phyloP scores from a whole-genome alignment of 64 coral and sea anemone species.

The Trachythela sp. region DNA sequence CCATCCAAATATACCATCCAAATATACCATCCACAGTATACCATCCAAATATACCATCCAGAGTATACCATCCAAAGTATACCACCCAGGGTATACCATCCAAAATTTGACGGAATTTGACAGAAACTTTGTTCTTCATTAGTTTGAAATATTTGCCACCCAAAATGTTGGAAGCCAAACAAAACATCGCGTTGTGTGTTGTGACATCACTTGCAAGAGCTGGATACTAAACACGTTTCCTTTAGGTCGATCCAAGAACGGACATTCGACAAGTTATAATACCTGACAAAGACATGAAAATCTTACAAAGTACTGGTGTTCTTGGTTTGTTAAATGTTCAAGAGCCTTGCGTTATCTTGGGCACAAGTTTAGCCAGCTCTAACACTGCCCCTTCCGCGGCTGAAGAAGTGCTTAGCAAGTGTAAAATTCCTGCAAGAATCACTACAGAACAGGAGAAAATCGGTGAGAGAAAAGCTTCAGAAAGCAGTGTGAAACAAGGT shows the following conservation, averaged over 20 bases:
- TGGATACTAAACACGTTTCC: too few species aligned
- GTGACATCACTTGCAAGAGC: too few species aligned
- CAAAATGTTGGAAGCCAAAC: too few species aligned
- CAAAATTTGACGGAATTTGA: too few species aligned
- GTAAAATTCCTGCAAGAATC: background rate
- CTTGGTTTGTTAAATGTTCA: background rate
- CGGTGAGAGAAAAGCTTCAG: background rate
- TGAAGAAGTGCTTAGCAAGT: background rate
- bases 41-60: too few species aligned
- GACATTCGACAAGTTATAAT: background rate
- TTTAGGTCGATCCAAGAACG: background rate
- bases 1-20: too few species aligned
- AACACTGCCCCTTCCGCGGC: background rate
- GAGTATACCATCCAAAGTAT: too few species aligned
- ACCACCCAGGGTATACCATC: too few species aligned
- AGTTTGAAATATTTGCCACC: too few species aligned
- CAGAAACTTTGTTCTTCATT: too few species aligned
- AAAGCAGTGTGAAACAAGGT: background rate
- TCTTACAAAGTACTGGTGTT: background rate
- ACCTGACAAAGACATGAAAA: background rate
- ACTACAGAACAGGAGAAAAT: background rate
- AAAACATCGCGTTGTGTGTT: too few species aligned
- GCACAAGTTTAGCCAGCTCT: background rate
- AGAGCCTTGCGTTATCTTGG: background rate
- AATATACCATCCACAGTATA: too few species aligned